phyloP scores from a whole-genome alignment of 2,797 vertebrate genomes.

The Catamblyrhynchus diadema region DNA sequence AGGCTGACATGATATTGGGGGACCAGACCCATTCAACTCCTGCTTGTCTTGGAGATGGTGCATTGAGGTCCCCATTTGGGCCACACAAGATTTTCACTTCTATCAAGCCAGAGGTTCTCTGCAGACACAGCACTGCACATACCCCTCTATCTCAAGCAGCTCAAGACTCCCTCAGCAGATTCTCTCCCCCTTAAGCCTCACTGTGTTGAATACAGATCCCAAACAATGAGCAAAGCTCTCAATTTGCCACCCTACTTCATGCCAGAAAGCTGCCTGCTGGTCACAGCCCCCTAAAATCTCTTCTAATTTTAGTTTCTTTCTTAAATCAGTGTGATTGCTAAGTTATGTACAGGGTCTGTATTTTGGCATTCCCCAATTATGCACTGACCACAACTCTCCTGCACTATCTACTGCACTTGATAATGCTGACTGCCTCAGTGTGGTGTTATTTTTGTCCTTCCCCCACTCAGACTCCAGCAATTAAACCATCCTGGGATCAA shows the following conservation, averaged over 20 bases:
- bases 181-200: not conserved
- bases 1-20: fast-evolving
- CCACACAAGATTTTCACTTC: not conserved
- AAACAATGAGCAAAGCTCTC: not conserved
- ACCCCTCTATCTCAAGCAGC: not conserved
- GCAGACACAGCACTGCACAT: not conserved
- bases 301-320: not conserved
- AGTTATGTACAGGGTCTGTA: not conserved
- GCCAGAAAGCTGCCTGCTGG: not conserved
- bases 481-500: not conserved
- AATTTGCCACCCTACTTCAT: not conserved
- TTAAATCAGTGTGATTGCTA: not conserved
- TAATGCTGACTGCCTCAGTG: not conserved
- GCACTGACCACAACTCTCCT: not conserved
- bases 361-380: not conserved
- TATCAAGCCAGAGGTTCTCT: not conserved
- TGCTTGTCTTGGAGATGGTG: not conserved
- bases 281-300: not conserved
- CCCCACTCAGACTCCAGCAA: not conserved
- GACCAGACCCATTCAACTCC: not conserved
- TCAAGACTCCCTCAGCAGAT: not conserved
- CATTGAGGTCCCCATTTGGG: not conserved
- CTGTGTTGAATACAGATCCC: not conserved
- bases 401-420: not conserved
- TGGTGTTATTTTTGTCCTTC: not conserved